Percentiles rank a stretch among this genome's conserved stretches.
Evolutionary conservation across 2,113 vertebrate genomes (phyloP).

Genomic region (Ceyx margarethae): DNA sequence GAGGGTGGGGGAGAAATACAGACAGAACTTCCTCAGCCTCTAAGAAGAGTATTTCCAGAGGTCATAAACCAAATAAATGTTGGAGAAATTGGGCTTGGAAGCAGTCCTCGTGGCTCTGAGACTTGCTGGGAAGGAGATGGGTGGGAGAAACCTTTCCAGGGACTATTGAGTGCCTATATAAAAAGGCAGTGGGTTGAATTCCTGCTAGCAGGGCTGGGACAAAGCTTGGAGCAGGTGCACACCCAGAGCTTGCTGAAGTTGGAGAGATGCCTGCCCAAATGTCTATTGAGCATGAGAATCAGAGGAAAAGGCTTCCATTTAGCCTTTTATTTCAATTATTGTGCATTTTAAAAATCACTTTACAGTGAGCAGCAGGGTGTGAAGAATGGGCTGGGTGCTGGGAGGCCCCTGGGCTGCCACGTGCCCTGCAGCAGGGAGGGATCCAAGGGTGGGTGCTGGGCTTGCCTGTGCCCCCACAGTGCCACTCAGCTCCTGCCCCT

Average conservation of each 20-base stretch:
- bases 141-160: not conserved
- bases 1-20: not conserved
- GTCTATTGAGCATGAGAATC: slow-evolving; percentile 11
- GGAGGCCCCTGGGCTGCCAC: not conserved
- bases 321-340: not conserved
- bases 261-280: slow-evolving; percentile 7
- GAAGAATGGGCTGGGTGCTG: slow-evolving; percentile 3
- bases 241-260: not conserved
- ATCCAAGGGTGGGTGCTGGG: not conserved
- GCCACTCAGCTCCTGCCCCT: not conserved
- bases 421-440: not conserved
- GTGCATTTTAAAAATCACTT: slow-evolving; percentile 25
- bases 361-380: slow-evolving; percentile 4
- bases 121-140: not conserved
- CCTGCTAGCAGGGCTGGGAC: not conserved
- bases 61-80: not conserved
- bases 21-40: not conserved
- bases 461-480: not conserved
- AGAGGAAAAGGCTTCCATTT: not conserved
- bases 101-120: not conserved
- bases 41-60: not conserved
- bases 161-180: not conserved
- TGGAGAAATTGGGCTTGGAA: not conserved
- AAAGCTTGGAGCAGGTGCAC: not conserved
- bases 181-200: not conserved